Conservation (phyloP, 1,140 invertebrate species). For the Diachasmimorpha longicaudata region DNA sequence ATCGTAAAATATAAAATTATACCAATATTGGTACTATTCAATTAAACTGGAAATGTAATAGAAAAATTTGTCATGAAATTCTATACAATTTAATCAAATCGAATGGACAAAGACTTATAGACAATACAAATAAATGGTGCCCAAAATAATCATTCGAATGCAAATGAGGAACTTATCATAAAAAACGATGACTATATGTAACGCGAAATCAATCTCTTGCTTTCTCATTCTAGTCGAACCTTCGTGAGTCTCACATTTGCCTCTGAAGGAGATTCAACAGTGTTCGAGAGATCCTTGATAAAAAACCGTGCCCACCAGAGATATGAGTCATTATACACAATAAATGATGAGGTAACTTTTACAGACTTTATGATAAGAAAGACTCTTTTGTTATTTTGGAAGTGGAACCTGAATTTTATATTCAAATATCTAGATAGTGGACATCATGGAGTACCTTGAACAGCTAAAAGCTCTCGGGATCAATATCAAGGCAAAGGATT, state of each 20-base stretch:
- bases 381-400: neutral
- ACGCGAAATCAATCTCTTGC: no score
- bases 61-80: no score
- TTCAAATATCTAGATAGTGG: neutral
- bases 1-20: no score
- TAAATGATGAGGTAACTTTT: neutral
- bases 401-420: neutral
- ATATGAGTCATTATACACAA: neutral
- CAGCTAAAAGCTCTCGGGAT: neutral
- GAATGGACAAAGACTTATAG: no score
- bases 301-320: neutral
- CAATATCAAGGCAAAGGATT: neutral
- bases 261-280: neutral
- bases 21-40: no score
- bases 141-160: no score
- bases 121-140: no score
- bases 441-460: neutral
- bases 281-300: neutral
- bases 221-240: neutral
- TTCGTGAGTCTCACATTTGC: neutral
- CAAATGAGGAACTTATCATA: no score
- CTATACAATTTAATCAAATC: no score
- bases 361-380: neutral
- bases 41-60: no score
- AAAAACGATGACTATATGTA: no score